phyloP scores from a whole-genome alignment of 2,888 invertebrate species.

The Chloroclystis v-ata region DNA sequence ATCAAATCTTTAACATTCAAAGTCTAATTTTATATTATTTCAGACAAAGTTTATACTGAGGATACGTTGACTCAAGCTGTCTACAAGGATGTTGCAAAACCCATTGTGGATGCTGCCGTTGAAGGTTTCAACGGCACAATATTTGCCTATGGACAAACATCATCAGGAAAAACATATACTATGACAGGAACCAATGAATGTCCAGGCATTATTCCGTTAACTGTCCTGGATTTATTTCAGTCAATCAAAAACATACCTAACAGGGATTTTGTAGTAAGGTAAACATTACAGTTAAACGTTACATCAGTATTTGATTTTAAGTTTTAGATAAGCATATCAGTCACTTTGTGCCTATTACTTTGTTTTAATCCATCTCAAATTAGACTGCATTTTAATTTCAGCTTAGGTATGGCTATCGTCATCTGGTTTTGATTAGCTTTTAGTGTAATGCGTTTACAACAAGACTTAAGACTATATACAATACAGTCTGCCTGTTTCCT shows the following conservation, averaged over 20 bases:
- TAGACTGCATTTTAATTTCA: no score
- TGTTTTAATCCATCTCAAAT: no score
- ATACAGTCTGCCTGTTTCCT: no score
- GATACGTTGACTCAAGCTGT: slow-evolving; percentile 78
- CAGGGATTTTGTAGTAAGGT: slow-evolving; percentile 86
- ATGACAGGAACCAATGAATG: slow-evolving; percentile 85
- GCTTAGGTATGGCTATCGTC: no score
- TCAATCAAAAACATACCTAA: slow-evolving; percentile 79
- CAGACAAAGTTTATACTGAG: slow-evolving; percentile 86
- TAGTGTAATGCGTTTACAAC: no score
- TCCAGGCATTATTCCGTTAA: slow-evolving; percentile 86
- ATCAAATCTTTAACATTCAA: neutral
- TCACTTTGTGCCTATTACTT: no score
- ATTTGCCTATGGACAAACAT: slow-evolving; percentile 95
- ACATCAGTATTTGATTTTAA: no score
- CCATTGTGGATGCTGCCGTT: slow-evolving; percentile 84
- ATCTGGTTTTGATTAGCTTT: no score
- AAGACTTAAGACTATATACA: no score
- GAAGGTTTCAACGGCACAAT: slow-evolving; percentile 91
- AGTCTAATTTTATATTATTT: slow-evolving; percentile 13
- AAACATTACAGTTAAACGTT: slow-evolving; percentile 16
- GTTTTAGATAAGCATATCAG: no score
- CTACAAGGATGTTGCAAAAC: slow-evolving; percentile 82
- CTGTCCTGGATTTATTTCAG: slow-evolving; percentile 84
- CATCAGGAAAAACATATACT: slow-evolving; percentile 92